Evolutionary conservation across 2,113 vertebrate genomes (phyloP).

Genomic region (Crotalus viridis): DNA sequence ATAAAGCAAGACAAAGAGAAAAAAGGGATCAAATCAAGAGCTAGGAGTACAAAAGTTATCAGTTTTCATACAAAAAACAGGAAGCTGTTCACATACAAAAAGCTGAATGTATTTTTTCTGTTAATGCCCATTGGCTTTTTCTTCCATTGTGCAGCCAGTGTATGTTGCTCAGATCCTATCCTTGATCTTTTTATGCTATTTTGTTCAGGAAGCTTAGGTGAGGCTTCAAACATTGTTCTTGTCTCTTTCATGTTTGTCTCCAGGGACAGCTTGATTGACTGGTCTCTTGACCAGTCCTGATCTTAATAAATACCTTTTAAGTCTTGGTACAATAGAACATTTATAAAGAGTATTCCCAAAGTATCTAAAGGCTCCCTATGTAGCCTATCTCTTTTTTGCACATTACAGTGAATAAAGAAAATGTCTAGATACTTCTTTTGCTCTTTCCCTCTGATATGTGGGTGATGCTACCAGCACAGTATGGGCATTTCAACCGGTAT

Average conservation of each 20-base stretch:
- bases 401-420: constrained; percentile 19
- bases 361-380: not conserved
- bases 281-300: constrained; percentile 4
- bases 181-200: not conserved
- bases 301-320: constrained; percentile 42
- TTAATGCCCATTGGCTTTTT: not conserved
- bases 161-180: not conserved
- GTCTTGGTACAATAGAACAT: not conserved
- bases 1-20: not conserved
- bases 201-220: not conserved
- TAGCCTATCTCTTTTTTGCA: constrained; percentile 21
- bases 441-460: not conserved
- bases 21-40: not conserved
- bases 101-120: not conserved
- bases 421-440: not conserved
- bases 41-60: not conserved
- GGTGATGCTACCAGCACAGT: constrained; percentile 21
- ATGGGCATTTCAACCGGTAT: not conserved
- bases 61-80: not conserved
- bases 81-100: not conserved
- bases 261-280: not conserved
- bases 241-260: not conserved
- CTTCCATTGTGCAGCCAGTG: not conserved
- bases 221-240: not conserved
- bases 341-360: constrained; percentile 27